Base-by-base conservation (phyloP, 92 coral and sea anemone species). In the Porites rus region DNA sequence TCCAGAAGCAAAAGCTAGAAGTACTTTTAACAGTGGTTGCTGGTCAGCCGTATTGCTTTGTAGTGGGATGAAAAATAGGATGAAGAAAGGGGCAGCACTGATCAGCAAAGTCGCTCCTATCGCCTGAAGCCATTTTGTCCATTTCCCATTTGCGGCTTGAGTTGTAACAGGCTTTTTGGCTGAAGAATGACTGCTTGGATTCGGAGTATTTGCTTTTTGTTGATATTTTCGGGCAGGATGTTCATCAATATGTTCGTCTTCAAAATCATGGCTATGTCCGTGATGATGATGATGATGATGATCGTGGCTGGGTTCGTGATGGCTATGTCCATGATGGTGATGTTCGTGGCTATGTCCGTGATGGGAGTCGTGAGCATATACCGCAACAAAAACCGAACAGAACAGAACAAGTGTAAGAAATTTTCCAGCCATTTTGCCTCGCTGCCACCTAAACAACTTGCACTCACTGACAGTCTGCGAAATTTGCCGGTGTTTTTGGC, bases 21-120 rank as follows among this genome's bases (percentile, higher is more conserved):
- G 81, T n/a, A 97, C 86, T 82, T 94, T 95, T 53, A 97, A 90
- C 69, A 97, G 77, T 11, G 98, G 99, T 68, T 92, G 93, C 65
- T 97, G 99, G 68, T 95, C 98, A 6, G 95, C 99, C 17, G 97
- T 82, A 82, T 97, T 97, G 79, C 94, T 93, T 56, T 94, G 92
- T 74, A 97, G 90, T 13, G 99, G 99, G 65, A 97, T 95, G 61
- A 97, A 94, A 87, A 97, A 97, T 74, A 97, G 84, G 61, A 97
- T 92, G 62, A 97, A 90, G 89, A 95, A 97, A 1, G 99, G 99
- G 22, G 99, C 99, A n/a, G 99, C 99, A 73, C 99, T 97, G 84
- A 97, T 97, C 70, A 97, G 87, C 18, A 97, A 62, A 1, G 99
- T 97, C 4, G 99, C 95, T n/a, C 88, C 91, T 18, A 97, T 83